Evolutionary conservation across 2,888 invertebrate genomes (phyloP), one percentile per base, ranked within the genome.

Genomic region (Clepsis dumicolana): DNA sequence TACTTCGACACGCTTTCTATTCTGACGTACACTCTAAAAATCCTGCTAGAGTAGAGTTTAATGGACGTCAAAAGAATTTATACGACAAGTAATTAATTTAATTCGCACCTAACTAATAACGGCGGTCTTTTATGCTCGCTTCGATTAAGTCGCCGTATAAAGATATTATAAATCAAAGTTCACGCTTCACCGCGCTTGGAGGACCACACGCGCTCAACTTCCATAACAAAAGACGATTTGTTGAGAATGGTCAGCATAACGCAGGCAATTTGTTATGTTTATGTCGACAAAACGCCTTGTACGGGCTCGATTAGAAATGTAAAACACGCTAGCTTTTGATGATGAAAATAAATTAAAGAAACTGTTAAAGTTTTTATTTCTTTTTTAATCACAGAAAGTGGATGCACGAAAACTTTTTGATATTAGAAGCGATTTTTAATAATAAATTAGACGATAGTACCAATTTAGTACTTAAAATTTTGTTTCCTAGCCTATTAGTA

Each of bases 81-180:
- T 65, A 56, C 56, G 38, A 62, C 35, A 67, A 29, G 67, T 63
- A 63, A 63, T 67, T 57, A 57, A 67, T 67, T 67, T 67, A 24
- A 67, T 63, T 67, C 63, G 57, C 67, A 56, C 67, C 41, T 59
- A 16, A 41, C 50, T 67, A 63, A 67, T 63, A 61, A 48, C 57
- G 62, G 67, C 60, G 25, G 41, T n/a, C 62, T 64, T 62, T 56
- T 27, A 56, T 56, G 35, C 35, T 18, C 54, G 27, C 32, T 21
- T 67, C 63, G 67, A 67, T 67, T 67, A 67, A 67, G 56, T 56
- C 56, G 57, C 53, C 61, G 61, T 38, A 25, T 59, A 59, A 59
- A 59, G 59, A 41, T 59, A 57, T 56, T 67, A 67, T 67, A 67
- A 67, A 67, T 67, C 67, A 63, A 63, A 50, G 50, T 67, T 67